Percentiles rank a stretch among this genome's conserved stretches.
These are phyloP conservation scores for Abramis brama DNA, from an alignment of 2,113 vertebrate species.

Conservation along the genomic window DNA sequence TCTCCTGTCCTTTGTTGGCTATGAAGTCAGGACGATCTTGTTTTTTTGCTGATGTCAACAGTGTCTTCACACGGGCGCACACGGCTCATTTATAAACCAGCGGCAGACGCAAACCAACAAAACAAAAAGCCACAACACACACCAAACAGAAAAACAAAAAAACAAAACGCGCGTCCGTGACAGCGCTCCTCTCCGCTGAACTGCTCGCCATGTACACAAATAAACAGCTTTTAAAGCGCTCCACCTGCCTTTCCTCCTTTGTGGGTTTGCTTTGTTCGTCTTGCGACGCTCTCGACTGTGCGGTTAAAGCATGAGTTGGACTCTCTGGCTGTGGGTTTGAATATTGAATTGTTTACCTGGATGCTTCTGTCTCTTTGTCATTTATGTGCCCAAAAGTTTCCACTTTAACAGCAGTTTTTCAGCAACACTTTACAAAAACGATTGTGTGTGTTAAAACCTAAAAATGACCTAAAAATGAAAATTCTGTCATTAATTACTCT, in stretches of 20 bases:
- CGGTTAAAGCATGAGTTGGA: neutral
- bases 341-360: slow-evolving; percentile 33
- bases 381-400: neutral
- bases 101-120: slow-evolving; percentile 58
- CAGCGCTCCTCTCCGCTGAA: slow-evolving; percentile 33
- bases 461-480: no score
- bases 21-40: slow-evolving; percentile 68
- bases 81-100: slow-evolving; percentile 76
- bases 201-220: slow-evolving; percentile 42
- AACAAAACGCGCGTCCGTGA: slow-evolving; percentile 51
- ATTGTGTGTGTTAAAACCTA: neutral
- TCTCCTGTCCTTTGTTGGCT: slow-evolving; percentile 68
- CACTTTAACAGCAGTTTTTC: neutral
- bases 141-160: slow-evolving; percentile 68
- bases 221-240: slow-evolving; percentile 70
- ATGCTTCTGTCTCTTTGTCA: slow-evolving; percentile 26
- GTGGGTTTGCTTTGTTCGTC: slow-evolving; percentile 27
- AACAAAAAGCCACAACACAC: slow-evolving; percentile 44
- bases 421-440: neutral
- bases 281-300: neutral
- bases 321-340: slow-evolving; percentile 31
- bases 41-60: slow-evolving; percentile 78
- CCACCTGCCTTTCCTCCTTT: slow-evolving; percentile 47
- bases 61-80: slow-evolving; percentile 70
- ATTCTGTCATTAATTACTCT: no score